Conservation (phyloP, 2,888 invertebrate species). For the Malthinus seriepunctatus region DNA sequence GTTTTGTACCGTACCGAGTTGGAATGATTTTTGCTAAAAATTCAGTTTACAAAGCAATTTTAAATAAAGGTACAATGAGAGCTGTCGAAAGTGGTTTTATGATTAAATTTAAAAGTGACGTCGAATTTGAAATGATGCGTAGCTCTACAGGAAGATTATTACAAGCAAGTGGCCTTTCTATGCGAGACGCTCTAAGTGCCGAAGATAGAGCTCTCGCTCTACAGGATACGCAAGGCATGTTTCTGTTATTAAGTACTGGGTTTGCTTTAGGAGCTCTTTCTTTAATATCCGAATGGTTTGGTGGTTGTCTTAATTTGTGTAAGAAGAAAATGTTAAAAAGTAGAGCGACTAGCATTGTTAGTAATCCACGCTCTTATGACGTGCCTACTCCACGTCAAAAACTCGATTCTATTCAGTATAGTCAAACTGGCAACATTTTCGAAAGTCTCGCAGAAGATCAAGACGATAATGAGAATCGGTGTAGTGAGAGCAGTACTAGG, state of each 20-base stretch:
- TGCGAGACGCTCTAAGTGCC: constrained; percentile 55
- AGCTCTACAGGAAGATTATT: constrained; percentile 62
- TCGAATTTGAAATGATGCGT: constrained; percentile 73
- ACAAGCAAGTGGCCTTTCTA: constrained; percentile 56
- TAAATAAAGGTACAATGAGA: constrained; percentile 64
- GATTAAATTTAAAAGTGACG: constrained; percentile 68
- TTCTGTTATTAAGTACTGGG: constrained; percentile 71
- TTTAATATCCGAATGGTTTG: constrained; percentile 71
- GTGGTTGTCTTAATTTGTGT: constrained; percentile 68
- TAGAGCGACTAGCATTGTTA: constrained; percentile 38
- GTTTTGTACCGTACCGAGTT: constrained; percentile 74
- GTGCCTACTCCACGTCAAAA: constrained; percentile 43
- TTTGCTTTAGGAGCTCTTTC: constrained; percentile 66
- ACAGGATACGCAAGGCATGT: constrained; percentile 84
- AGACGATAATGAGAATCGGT: constrained; percentile 5
- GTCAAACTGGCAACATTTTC: constrained; percentile 8
- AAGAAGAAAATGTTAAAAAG: constrained; percentile 40
- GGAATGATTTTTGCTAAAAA: constrained; percentile 66
- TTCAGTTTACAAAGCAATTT: constrained; percentile 65
- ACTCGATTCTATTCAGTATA: constrained; percentile 33
- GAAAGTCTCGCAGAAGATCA: constrained; percentile 9
- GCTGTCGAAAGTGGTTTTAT: constrained; percentile 71
- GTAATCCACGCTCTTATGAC: constrained; percentile 46
- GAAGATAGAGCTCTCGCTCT: constrained; percentile 76
- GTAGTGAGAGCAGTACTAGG: no score